These are phyloP conservation scores for Apantesis nais DNA, from an alignment of 2,888 invertebrate species.

Conservation along the genomic window DNA sequence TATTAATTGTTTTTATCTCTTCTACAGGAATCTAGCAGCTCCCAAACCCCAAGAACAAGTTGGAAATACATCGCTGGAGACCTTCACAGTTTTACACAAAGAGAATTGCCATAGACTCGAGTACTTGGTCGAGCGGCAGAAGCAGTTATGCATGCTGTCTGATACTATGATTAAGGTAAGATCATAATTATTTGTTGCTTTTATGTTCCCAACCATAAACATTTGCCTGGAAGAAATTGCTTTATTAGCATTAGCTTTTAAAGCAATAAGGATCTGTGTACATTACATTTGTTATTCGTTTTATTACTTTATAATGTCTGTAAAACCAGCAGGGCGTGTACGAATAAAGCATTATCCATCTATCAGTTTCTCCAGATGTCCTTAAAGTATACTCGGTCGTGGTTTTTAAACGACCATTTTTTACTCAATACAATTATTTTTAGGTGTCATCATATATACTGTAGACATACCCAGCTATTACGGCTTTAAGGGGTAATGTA, in stretches of 20 bases:
- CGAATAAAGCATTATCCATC: no score
- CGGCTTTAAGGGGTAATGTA: neutral
- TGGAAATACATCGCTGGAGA: conserved; percentile 70
- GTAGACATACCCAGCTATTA: neutral
- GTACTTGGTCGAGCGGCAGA: conserved; percentile 90
- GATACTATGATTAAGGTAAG: conserved; percentile 89
- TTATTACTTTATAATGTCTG: no score
- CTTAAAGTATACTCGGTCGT: no score
- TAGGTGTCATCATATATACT: neutral
- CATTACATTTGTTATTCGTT: no score
- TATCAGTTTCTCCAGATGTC: neutral
- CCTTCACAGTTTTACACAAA: conserved; percentile 79
- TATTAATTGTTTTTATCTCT: conserved; percentile 7
- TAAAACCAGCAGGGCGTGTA: no score
- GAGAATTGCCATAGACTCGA: conserved; percentile 89
- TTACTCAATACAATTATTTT: no score
- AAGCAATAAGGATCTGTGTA: no score
- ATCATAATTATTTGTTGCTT: neutral
- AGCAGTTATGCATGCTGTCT: conserved; percentile 89
- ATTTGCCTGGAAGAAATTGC: no score
- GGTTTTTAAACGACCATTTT: no score
- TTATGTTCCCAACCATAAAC: no score
- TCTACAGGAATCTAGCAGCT: conserved; percentile 78
- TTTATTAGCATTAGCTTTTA: no score
- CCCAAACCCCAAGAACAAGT: conserved; percentile 53